Percentiles rank a stretch among this genome's conserved stretches.
Conservation (phyloP, 2,113 vertebrate genomes). For the Cebidichthys violaceus region DNA sequence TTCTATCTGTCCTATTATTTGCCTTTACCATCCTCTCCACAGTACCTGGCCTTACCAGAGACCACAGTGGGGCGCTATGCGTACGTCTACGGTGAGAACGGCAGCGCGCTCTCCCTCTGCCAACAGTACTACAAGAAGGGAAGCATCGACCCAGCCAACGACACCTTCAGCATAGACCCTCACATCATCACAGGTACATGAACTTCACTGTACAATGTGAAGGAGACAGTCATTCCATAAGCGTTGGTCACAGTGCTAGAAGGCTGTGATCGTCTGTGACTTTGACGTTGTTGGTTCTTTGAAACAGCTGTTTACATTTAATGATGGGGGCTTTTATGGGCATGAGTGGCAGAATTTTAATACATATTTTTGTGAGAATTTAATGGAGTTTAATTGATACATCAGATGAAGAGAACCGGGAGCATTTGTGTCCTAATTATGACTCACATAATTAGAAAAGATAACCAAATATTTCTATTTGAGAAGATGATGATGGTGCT, state of each 20-base stretch:
- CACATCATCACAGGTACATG: slow-evolving; percentile 84
- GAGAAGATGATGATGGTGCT: too few relatives aligned
- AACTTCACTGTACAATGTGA: neutral
- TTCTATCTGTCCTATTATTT: too few relatives aligned
- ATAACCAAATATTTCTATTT: too few relatives aligned
- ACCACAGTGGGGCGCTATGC: slow-evolving; percentile 92
- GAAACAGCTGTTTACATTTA: slow-evolving; percentile 14
- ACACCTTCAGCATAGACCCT: slow-evolving; percentile 94
- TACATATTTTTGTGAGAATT: neutral
- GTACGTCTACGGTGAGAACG: slow-evolving; percentile 85
- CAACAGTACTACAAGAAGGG: slow-evolving; percentile 92
- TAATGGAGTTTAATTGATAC: neutral
- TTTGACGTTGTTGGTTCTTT: slow-evolving; percentile 12
- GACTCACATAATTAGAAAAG: too few relatives aligned
- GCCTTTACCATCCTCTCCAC: neutral
- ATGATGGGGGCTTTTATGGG: neutral
- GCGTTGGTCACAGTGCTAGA: neutral
- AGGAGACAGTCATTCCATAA: neutral
- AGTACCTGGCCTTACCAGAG: slow-evolving; percentile 89
- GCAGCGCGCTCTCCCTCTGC: slow-evolving; percentile 89
- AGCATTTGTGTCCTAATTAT: neutral
- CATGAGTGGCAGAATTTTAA: neutral
- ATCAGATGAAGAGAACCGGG: neutral
- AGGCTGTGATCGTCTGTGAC: neutral
- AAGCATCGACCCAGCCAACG: slow-evolving; percentile 91